Evolutionary conservation across 2,797 vertebrate genomes (phyloP).

Genomic region (Bufotes viridis): DNA sequence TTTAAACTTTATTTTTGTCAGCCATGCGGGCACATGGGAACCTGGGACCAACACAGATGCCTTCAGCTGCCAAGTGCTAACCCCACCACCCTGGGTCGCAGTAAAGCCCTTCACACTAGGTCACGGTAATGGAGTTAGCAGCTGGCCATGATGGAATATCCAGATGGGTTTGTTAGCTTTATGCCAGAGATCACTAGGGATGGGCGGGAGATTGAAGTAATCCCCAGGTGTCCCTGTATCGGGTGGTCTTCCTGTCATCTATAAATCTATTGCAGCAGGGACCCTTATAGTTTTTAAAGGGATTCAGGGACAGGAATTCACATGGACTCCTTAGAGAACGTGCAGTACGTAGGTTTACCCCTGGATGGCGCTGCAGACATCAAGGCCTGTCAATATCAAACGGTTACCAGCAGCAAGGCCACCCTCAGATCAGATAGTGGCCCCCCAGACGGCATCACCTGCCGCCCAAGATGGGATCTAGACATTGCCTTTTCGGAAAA

Average conservation of each 20-base stretch:
- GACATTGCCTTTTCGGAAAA: neutral
- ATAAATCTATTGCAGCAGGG: neutral
- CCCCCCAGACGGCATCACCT: neutral
- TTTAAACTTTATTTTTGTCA: too few relatives aligned
- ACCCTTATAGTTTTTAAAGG: neutral
- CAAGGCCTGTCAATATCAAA: neutral
- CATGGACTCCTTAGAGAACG: neutral
- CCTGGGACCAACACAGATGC: too few relatives aligned
- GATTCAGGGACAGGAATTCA: accelerated
- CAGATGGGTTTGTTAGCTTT: neutral
- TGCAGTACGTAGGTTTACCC: neutral
- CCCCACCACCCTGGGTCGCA: neutral
- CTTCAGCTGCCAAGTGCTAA: neutral
- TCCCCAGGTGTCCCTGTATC: neutral
- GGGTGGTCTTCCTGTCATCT: neutral
- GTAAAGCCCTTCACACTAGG: neutral
- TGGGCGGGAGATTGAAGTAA: neutral
- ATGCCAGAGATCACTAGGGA: neutral
- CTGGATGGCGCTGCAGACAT: neutral
- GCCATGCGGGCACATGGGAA: neutral
- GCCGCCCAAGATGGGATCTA: neutral
- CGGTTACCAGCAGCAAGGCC: neutral
- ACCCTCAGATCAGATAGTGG: neutral
- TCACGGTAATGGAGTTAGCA: neutral
- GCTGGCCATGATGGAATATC: neutral